Base-by-base conservation (phyloP, 2,113 vertebrate genomes). In the Aptenodytes forsteri region DNA sequence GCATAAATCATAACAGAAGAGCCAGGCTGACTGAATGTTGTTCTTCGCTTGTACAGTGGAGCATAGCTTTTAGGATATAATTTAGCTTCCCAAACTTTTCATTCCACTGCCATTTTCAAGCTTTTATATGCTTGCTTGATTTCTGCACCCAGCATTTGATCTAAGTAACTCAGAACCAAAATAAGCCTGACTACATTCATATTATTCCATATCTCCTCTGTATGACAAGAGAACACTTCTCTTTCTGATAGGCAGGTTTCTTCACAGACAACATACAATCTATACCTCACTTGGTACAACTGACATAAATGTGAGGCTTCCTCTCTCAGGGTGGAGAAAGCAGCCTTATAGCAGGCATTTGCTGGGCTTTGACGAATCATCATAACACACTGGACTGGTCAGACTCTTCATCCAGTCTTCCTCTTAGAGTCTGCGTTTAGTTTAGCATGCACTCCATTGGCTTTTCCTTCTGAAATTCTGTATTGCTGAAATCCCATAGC, bases 1-100 rank as follows among this genome's bases (percentile, higher is more conserved):
- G 44, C 62, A 95, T 77, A 95, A 95, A 94, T 97, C 88, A 64
- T 6, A 88, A 52, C 54, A 75, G 61, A 76, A 82, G 25, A 94
- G 47, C 58, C 72, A 91, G 42, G 61, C 87, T 91, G 70, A 58
- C 79, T 73, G 64, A 36, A 82, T 13, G 20, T 25, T 94, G 67
- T 32, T 90, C 73, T 87, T 73, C 69, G n/a, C 59, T 90, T 12
- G 19, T 38, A 87, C 50, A 93, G 16, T 2, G 9, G 87, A 90
- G 11, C n/a, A 56, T 2, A 89, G 79, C 62, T 96, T 78, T 62
- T 9, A 42, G 34, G 59, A 81, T 78, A 46, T 8, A 55, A 87
- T 89, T 81, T 70, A n/a, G 7, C 71, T 92, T 87, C 69, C 79
- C 71, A 65, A 85, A n/a, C 50, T 59, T 75, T 34, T 76, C 30